A percentile compares a stretch with the other conserved stretches of the same genome.
These are phyloP conservation scores for Zoroaster sp. DNA, from an alignment of 53 echinoderm and acorn worm genomes.

Conservation along the genomic window DNA sequence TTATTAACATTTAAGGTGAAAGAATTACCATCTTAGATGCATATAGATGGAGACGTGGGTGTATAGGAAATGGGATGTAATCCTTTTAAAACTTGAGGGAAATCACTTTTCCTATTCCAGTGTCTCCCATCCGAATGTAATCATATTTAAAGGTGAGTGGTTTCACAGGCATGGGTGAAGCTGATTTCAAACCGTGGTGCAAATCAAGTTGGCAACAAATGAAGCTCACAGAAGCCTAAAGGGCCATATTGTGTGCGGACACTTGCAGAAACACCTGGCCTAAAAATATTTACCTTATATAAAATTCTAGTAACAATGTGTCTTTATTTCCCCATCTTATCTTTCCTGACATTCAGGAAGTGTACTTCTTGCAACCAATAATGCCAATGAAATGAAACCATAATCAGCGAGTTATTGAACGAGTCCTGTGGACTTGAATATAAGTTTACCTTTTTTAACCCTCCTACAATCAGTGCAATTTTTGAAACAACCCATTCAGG, in stretches of 20 bases:
- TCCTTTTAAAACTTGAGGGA: slow-evolving; percentile 32
- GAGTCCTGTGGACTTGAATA: too few relatives aligned
- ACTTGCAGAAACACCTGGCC: slow-evolving; percentile 11
- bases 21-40: neutral
- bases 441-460: too few relatives aligned
- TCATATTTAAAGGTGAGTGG: slow-evolving; percentile 3
- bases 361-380: too few relatives aligned
- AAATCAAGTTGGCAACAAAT: slow-evolving; percentile 21
- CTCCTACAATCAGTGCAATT: too few relatives aligned
- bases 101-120: slow-evolving; percentile 9
- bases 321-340: too few relatives aligned
- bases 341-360: too few relatives aligned
- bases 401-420: too few relatives aligned
- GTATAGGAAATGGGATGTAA: slow-evolving; percentile 20
- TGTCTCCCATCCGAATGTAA: neutral
- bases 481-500: too few relatives aligned
- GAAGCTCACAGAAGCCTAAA: neutral
- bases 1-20: neutral
- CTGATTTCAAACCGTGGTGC: neutral
- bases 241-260: neutral
- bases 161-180: neutral
- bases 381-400: too few relatives aligned
- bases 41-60: neutral
- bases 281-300: neutral
- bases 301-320: too few relatives aligned